A percentile compares a stretch with the other conserved stretches of the same genome.
phyloP scores from a whole-genome alignment of 1,140 invertebrate species.

The Agrypnia vestita region DNA sequence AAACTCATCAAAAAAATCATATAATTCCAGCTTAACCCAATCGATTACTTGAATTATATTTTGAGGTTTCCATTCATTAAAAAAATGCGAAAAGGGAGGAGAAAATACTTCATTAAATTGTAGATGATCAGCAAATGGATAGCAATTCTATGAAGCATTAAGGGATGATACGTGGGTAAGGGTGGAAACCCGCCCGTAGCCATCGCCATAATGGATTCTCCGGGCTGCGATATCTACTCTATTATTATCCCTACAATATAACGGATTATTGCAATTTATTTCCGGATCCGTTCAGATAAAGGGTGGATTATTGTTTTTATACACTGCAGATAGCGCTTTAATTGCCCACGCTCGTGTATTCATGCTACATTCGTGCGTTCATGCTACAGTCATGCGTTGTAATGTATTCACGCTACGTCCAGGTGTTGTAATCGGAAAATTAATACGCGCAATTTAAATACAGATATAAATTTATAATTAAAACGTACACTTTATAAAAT shows the following conservation, averaged over 20 bases:
- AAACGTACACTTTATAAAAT: no score
- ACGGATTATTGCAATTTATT: slow-evolving; percentile 62
- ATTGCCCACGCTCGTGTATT: not conserved
- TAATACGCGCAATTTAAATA: no score
- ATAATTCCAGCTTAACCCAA: no score
- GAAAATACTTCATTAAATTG: slow-evolving; percentile 47
- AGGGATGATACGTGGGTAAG: slow-evolving; percentile 38
- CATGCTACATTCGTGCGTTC: not conserved
- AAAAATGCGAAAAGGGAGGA: slow-evolving; percentile 31
- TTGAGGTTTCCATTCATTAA: slow-evolving; percentile 18
- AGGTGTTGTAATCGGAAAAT: no score
- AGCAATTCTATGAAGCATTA: slow-evolving; percentile 45
- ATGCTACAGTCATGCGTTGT: no score
- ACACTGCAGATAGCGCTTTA: slow-evolving; percentile 37
- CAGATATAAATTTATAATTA: no score
- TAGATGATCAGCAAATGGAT: slow-evolving; percentile 47
- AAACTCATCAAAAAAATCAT: no score
- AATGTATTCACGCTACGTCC: no score
- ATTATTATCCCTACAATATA: slow-evolving; percentile 61
- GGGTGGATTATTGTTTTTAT: slow-evolving; percentile 57
- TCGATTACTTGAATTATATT: no score
- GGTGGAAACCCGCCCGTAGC: slow-evolving; percentile 22
- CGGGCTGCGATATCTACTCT: slow-evolving; percentile 53
- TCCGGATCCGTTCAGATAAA: slow-evolving; percentile 53
- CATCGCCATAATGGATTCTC: slow-evolving; percentile 53